Percentiles rank a stretch among this genome's conserved stretches.
These are phyloP conservation scores for Zootoca vivipara DNA, from an alignment of 2,113 vertebrate genomes.

Conservation along the genomic window DNA sequence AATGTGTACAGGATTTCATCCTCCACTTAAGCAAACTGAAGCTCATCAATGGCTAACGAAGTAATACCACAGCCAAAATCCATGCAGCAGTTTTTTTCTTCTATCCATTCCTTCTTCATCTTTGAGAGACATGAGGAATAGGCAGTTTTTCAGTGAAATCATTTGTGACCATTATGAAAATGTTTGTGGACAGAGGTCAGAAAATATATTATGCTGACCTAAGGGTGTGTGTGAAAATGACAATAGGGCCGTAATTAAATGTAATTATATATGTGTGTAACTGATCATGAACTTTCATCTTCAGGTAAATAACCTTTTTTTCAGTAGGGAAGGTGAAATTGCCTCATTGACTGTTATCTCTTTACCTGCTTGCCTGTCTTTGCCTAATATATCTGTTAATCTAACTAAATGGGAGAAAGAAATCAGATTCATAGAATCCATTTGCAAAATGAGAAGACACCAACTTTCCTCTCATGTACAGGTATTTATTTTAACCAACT, in stretches of 20 bases:
- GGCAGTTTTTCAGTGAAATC: conserved; percentile 38
- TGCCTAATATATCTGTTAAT: conserved; percentile 68
- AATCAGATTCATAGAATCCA: conserved; percentile 70
- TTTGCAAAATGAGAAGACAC: conserved; percentile 74
- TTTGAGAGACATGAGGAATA: conserved; percentile 29
- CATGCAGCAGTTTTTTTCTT: background rate
- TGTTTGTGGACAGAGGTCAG: conserved; percentile 65
- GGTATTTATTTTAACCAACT: conserved; percentile 82
- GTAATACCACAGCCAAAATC: background rate
- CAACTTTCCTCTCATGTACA: conserved; percentile 68
- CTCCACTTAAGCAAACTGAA: background rate
- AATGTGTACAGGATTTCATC: too few species aligned
- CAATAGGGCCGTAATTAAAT: conserved; percentile 76
- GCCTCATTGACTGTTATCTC: conserved; percentile 76
- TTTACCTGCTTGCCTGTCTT: conserved; percentile 69
- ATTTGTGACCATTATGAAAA: conserved; percentile 65
- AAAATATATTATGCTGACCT: conserved; percentile 66
- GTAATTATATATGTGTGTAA: conserved; percentile 75
- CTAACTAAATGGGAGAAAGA: conserved; percentile 71
- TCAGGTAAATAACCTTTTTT: conserved; percentile 77
- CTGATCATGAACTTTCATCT: conserved; percentile 78
- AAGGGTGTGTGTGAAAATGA: conserved; percentile 71
- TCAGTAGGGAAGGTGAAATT: conserved; percentile 75
- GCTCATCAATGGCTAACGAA: background rate
- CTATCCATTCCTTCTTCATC: background rate